Conservation (phyloP, 2,888 invertebrate genomes). For the Flabesymbios commensalis region DNA sequence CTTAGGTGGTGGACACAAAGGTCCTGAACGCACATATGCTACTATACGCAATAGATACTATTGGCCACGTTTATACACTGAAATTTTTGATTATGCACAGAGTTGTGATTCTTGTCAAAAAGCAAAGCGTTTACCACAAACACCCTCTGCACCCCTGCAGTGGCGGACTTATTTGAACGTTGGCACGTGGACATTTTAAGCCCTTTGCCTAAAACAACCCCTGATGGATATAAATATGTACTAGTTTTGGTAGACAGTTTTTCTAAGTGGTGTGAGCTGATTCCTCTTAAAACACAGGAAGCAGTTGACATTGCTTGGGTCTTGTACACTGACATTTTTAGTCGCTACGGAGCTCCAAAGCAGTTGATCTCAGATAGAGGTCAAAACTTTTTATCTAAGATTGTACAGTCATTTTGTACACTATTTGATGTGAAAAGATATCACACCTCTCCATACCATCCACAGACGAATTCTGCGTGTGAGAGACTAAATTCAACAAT, state of each 20-base stretch:
- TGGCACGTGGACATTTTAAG: slow-evolving; percentile 34
- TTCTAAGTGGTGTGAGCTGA: slow-evolving; percentile 31
- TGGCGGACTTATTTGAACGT: too few species aligned
- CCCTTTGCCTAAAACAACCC: slow-evolving; percentile 19
- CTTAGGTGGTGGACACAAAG: slow-evolving; percentile 27
- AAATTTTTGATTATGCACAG: slow-evolving; percentile 19
- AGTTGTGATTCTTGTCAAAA: slow-evolving; percentile 29
- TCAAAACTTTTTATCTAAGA: neutral
- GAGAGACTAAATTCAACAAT: neutral
- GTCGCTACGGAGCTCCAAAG: slow-evolving; percentile 5
- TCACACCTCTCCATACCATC: slow-evolving; percentile 5
- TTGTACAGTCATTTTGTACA: neutral
- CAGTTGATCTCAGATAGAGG: neutral
- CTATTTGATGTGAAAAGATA: neutral
- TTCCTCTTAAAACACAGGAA: slow-evolving; percentile 16
- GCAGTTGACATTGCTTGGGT: neutral
- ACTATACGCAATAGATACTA: slow-evolving; percentile 28
- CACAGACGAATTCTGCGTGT: neutral
- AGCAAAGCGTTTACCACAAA: slow-evolving; percentile 21
- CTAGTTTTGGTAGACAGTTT: slow-evolving; percentile 28
- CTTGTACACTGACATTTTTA: slow-evolving; percentile 3
- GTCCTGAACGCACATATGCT: slow-evolving; percentile 32
- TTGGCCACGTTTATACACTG: slow-evolving; percentile 34
- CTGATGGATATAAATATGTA: slow-evolving; percentile 27
- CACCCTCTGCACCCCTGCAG: slow-evolving; percentile 24